Percentiles rank a stretch among this genome's conserved stretches.
Evolutionary conservation across 2,797 vertebrate genomes (phyloP).

Genomic region (Mormyrus hasselquistii): DNA sequence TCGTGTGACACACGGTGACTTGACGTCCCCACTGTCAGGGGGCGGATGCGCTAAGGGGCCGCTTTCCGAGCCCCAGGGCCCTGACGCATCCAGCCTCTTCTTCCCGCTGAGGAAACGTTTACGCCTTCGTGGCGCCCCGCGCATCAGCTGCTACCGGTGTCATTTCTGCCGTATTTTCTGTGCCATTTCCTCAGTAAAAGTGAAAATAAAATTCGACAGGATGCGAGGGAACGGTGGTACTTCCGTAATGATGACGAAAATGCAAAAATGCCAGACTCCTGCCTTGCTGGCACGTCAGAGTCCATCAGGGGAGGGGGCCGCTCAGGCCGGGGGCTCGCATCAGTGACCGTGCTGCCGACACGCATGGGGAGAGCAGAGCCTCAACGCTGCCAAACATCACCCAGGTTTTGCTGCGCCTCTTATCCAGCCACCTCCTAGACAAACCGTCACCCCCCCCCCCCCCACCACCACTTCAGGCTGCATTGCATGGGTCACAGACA

Average conservation of each 20-base stretch:
- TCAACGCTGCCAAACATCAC: not conserved
- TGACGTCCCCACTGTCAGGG: not conserved
- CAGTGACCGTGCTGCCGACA: not conserved
- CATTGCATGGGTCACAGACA: not conserved
- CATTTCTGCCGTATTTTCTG: not conserved
- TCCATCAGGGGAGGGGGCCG: not conserved
- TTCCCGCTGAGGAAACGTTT: not conserved
- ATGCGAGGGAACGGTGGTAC: not conserved
- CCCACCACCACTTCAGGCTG: not conserved
- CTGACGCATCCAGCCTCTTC: not conserved
- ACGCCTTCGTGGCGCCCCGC: not conserved
- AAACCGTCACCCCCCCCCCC: not conserved
- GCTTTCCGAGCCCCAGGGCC: not conserved
- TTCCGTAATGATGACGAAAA: not conserved
- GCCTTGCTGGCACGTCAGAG: not conserved
- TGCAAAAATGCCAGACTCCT: not conserved
- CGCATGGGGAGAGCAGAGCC: not conserved
- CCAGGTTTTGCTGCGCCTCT: not conserved
- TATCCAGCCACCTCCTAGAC: not conserved
- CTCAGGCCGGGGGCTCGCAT: not conserved
- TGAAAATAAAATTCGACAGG: not conserved
- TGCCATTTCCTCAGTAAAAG: not conserved
- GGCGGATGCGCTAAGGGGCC: not conserved
- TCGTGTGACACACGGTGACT: not conserved
- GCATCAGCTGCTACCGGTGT: not conserved